Base-by-base conservation (phyloP, 2,888 invertebrate genomes). In the Chesias legatella region DNA sequence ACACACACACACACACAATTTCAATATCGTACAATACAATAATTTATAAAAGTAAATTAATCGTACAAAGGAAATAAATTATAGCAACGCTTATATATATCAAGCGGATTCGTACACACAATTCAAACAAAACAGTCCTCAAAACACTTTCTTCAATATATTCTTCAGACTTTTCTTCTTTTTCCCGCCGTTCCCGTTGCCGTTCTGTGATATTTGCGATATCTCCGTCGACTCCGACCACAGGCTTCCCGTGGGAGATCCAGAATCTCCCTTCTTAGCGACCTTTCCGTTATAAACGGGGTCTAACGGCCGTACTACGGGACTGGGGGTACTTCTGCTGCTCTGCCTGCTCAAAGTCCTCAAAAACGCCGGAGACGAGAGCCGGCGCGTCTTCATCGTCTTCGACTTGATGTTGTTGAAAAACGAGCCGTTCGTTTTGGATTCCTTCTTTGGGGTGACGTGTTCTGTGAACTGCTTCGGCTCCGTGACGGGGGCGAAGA, bases 101-200 rank as follows among this genome's bases (percentile, higher is more conserved):
- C 58, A 64, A 64, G 60, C 59, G 53, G 30, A 22, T 33, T 41
- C n/a, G 38, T 46, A 33, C 38, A 51, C 13, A 17, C 13, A 17
- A 17, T 17, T 5, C 13, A 17, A 40, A 51, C 53, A 59, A 51
- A 44, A 64, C 41, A 57, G 60, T 64, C 53, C 58, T 91, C 89
- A 93, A 89, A 95, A 95, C 70, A 95, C 92, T 89, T 94, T 94
- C 61, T 92, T 94, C 68, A 94, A 90, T 72, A 95, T 91, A 79
- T 92, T 93, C 73, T 92, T 94, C 54, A 95, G 89, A 63, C 92
- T 90, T 66, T 92, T 91, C 61, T 85, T 89, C 73, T 92, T 94
- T 61, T 91, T 92, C 45, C 73, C 63, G 20, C 71, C 64, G 13
- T 17, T 17, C 38, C 61, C 79, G 36, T 54, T 66, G 24, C 79